Evolutionary conservation across 30 jellyfish, hydroid and myxozoan genomes (phyloP).

Genomic region (Hydractinia echinata): DNA sequence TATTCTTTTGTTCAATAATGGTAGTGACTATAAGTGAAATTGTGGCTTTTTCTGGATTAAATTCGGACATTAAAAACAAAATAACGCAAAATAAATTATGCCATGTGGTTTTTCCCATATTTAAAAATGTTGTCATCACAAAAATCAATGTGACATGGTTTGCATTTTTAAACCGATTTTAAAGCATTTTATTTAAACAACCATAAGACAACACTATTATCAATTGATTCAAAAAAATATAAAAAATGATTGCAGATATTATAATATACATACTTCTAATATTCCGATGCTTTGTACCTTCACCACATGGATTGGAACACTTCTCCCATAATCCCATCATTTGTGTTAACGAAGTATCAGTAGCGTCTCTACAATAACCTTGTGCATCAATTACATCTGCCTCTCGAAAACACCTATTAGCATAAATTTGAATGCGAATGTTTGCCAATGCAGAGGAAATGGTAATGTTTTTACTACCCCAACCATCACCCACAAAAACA

Average conservation of each 20-base stretch:
- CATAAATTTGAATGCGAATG: conserved; percentile 63
- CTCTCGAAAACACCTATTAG: conserved; percentile 43
- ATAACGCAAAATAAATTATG: too few species aligned
- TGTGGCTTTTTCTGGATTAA: too few species aligned
- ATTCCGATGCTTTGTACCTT: conserved; percentile 45
- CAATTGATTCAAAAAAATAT: too few species aligned
- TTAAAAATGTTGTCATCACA: too few species aligned
- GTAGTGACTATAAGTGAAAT: too few species aligned
- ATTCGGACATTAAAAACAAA: too few species aligned
- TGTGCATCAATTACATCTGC: conserved; percentile 72
- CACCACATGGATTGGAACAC: conserved; percentile 75
- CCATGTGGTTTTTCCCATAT: too few species aligned
- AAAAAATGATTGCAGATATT: background rate
- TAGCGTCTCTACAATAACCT: conserved; percentile 67
- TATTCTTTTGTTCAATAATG: too few species aligned
- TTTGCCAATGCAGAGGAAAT: conserved; percentile 16
- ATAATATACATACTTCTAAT: conserved; percentile 44
- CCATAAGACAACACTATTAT: too few species aligned
- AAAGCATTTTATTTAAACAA: too few species aligned
- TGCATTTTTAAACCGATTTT: too few species aligned
- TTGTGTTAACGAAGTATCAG: conserved; percentile 53
- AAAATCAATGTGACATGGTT: too few species aligned
- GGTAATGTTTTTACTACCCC: conserved; percentile 64
- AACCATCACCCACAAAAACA: conserved; percentile 61
- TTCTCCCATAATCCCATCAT: conserved; percentile 62